Percentiles rank a stretch among this genome's conserved stretches.
Conservation (phyloP, 2,797 vertebrate genomes). For the Poecile montanus region DNA sequence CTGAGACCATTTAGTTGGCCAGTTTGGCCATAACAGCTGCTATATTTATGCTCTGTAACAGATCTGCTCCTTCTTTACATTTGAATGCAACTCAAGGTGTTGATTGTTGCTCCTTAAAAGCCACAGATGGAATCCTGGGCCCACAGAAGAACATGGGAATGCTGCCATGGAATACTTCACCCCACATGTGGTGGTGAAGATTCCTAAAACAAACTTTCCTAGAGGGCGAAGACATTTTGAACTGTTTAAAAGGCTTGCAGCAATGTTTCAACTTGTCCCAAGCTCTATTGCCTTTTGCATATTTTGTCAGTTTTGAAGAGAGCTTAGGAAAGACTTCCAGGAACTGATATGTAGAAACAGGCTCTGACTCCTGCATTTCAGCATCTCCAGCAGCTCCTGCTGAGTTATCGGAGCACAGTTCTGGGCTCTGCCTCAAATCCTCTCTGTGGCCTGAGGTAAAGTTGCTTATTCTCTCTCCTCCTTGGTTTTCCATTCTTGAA, state of each 20-base stretch:
- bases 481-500: background rate
- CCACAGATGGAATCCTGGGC: background rate
- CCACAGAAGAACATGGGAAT: background rate
- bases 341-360: conserved; percentile 23
- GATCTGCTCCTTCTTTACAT: background rate
- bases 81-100: background rate
- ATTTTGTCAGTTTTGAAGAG: conserved; percentile 19
- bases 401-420: background rate
- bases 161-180: background rate
- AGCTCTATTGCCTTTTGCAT: conserved; percentile 14
- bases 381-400: conserved; percentile 29
- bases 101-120: background rate
- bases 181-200: background rate
- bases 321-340: conserved; percentile 45
- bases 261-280: conserved; percentile 35
- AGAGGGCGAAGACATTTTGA: conserved; percentile 9
- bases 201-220: conserved; percentile 43
- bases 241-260: background rate
- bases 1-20: background rate
- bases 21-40: background rate
- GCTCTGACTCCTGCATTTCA: background rate
- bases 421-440: conserved; percentile 28
- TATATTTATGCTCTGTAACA: background rate
- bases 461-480: conserved; percentile 1
- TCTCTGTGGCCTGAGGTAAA: background rate